These are phyloP conservation scores for Neria commutata DNA, from an alignment of 2,888 invertebrate species.

Conservation along the genomic window DNA sequence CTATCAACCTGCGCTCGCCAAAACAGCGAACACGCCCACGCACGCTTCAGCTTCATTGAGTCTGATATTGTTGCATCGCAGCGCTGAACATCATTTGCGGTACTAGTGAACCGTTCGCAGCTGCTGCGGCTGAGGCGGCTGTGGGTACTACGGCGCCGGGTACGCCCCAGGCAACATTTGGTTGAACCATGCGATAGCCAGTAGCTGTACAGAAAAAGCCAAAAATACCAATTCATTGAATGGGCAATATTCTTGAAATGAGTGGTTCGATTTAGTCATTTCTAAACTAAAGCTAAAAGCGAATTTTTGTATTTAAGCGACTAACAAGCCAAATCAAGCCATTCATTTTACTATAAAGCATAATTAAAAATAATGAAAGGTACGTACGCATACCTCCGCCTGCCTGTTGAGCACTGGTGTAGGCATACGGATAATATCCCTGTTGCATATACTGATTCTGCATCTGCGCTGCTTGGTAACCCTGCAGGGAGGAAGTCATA, in stretches of 20 bases:
- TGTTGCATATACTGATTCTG: conserved; percentile 83
- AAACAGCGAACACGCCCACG: conserved; percentile 48
- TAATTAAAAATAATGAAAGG: too few species aligned
- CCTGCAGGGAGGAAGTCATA: conserved; percentile 62
- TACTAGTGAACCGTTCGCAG: conserved; percentile 66
- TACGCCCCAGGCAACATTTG: conserved; percentile 64
- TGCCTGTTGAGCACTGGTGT: conserved; percentile 75
- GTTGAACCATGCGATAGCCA: conserved; percentile 70
- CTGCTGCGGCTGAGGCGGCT: conserved; percentile 62
- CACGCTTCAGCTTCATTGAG: conserved; percentile 71
- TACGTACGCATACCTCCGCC: conserved; percentile 64
- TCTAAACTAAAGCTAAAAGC: too few species aligned
- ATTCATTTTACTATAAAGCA: too few species aligned
- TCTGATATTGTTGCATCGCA: conserved; percentile 83
- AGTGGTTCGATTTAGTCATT: not conserved
- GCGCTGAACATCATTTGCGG: conserved; percentile 72
- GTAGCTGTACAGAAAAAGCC: conserved; percentile 38
- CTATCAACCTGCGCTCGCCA: conserved; percentile 30
- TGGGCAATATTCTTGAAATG: too few species aligned
- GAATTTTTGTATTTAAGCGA: not conserved
- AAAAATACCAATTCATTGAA: too few species aligned
- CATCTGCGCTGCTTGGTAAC: conserved; percentile 73
- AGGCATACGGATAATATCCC: conserved; percentile 73
- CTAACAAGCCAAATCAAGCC: not conserved
- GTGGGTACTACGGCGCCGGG: conserved; percentile 64